phyloP scores from a whole-genome alignment of 92 coral and sea anemone species.

The Zoanthus sociatus region DNA sequence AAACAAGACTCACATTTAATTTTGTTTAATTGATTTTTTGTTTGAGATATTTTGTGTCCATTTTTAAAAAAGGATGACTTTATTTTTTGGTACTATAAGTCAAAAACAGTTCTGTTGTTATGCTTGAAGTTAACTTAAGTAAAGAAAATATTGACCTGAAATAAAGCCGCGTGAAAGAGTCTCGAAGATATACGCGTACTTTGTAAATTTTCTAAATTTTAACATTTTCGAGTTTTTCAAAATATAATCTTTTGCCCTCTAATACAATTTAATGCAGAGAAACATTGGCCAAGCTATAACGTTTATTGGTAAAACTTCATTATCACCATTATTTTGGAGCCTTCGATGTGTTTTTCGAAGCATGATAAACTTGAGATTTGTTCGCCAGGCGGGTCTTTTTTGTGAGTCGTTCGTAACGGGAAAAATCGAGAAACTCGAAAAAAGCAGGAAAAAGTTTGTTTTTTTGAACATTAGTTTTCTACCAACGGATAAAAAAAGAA shows the following conservation, averaged over 20 bases:
- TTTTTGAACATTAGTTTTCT: no score
- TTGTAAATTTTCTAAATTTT: neutral
- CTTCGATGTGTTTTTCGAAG: no score
- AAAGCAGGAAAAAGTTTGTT: no score
- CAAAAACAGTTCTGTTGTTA: neutral
- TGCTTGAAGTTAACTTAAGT: neutral
- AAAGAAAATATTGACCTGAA: neutral
- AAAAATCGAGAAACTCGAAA: no score
- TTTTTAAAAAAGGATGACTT: neutral
- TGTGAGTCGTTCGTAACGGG: no score
- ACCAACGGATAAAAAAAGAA: no score
- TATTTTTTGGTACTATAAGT: neutral
- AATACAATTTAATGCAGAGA: neutral
- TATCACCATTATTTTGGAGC: no score
- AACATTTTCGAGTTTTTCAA: neutral
- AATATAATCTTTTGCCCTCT: neutral
- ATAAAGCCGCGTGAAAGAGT: neutral
- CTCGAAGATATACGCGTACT: neutral
- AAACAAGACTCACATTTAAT: neutral
- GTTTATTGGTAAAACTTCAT: neutral
- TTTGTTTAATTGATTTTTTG: neutral
- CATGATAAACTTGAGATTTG: no score
- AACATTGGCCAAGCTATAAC: neutral
- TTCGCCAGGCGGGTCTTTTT: no score
- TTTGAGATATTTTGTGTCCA: no score